Evolutionary conservation across 2,888 invertebrate genomes (phyloP), one percentile per base, ranked within the genome.

Genomic region (Trichogramma evanescens): DNA sequence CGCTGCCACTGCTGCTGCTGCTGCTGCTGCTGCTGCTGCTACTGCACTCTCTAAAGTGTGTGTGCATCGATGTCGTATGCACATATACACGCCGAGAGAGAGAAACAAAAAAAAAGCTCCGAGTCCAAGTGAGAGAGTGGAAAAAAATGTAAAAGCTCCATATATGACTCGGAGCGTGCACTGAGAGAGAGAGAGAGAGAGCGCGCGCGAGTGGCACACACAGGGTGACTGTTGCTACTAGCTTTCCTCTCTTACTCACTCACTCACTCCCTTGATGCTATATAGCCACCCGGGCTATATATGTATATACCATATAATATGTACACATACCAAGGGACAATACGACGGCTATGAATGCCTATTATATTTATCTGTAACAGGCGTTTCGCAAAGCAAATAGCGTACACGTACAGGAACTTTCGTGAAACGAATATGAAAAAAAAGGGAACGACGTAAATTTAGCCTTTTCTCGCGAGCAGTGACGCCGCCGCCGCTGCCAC

Each of bases 281-380:
- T 26, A 26, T 26, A 26, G 26, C 26, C 26, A 26, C 26, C 26
- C 26, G 26, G 26, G 2, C 26, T 26, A 26, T 26, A 26, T 26
- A 26, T 26, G 26, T 26, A 26, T 26, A 26, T 26, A 26, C 26
- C 26, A 26, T 26, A 26, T 26, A 26, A 26, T 26, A 26, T 26
- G 26, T 26, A 26, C 26, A 26, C 26, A 26, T 26, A 26, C 26
- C 71, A 71, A 13, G 70, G 74, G 72, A 77, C 77, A 77, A 77
- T 76, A 73, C 74, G 75, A 70, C 70, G 26, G 72, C 74, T 73
- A 75, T 77, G 77, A 77, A 77, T 77, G 75, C 76, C 77, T 75
- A 77, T 77, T 77, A 76, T 77, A 77, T 77, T 77, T 77, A 77
- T 76, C 74, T 77, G 76, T 76, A 76, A 76, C 76, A 76, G 75